A percentile compares a stretch with the other conserved stretches of the same genome.
These are phyloP conservation scores for Pachycephus smyrnensis DNA, from an alignment of 2,888 invertebrate species.

Conservation along the genomic window DNA sequence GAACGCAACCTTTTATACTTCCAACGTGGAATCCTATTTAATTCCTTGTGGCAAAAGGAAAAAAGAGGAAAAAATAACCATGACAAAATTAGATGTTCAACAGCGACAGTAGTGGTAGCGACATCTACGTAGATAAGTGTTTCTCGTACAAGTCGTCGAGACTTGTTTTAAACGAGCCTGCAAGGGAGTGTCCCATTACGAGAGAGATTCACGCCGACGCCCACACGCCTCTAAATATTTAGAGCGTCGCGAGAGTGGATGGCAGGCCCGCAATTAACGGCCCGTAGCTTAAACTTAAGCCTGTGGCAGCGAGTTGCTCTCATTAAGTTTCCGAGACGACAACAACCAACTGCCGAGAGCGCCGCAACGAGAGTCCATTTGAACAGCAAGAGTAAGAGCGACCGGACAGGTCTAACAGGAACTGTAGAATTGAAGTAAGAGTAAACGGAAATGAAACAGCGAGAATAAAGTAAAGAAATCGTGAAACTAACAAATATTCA, in stretches of 20 bases:
- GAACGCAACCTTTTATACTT: not conserved
- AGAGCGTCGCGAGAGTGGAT: not conserved
- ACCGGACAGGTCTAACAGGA: slow-evolving; percentile 15
- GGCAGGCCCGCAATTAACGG: slow-evolving; percentile 37
- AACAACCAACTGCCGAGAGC: not conserved
- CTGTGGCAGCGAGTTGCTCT: not conserved
- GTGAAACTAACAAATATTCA: not conserved
- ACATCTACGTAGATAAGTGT: not conserved
- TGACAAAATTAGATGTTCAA: not conserved
- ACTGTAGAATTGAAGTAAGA: slow-evolving; percentile 2
- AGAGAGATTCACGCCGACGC: not conserved
- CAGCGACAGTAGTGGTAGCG: not conserved
- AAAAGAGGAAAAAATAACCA: not conserved
- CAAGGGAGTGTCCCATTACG: not conserved
- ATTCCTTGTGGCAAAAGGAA: not conserved
- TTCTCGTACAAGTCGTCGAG: not conserved
- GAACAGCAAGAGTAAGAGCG: not conserved
- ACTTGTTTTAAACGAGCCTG: not conserved
- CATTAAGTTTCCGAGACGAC: slow-evolving; percentile 2
- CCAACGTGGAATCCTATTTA: not conserved
- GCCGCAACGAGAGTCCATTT: slow-evolving; percentile 10
- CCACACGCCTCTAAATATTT: not conserved
- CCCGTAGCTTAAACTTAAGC: slow-evolving; percentile 31
- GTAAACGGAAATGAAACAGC: slow-evolving; percentile 11
- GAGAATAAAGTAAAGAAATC: not conserved